A percentile compares a stretch with the other conserved stretches of the same genome.
These are phyloP conservation scores for Leptinotarsa undecemlineata DNA, from an alignment of 1,140 invertebrate genomes.

Conservation along the genomic window DNA sequence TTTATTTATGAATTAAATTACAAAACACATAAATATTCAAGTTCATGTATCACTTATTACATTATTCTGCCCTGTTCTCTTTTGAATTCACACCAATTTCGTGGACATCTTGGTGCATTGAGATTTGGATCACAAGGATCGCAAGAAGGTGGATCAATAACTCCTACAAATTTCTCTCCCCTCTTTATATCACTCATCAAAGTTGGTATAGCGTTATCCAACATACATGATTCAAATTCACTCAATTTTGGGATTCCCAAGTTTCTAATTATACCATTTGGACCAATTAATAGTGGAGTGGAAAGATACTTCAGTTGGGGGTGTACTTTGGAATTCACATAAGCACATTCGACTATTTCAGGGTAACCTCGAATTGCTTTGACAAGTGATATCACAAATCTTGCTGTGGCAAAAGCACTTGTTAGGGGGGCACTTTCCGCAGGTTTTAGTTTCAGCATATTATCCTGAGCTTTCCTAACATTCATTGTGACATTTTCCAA, in stretches of 20 bases:
- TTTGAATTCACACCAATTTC: slow-evolving; percentile 31
- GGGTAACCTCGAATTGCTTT: slow-evolving; percentile 58
- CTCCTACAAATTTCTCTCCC: slow-evolving; percentile 37
- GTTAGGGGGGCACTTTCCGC: slow-evolving; percentile 54
- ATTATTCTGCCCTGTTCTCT: background rate
- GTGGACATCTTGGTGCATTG: slow-evolving; percentile 32
- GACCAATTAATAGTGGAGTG: slow-evolving; percentile 55
- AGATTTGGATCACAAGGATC: slow-evolving; percentile 40
- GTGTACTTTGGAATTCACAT: slow-evolving; percentile 56
- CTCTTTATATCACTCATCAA: slow-evolving; percentile 59
- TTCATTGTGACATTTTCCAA: slow-evolving; percentile 52
- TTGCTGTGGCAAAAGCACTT: slow-evolving; percentile 61
- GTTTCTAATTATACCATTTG: slow-evolving; percentile 59
- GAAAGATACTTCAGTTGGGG: slow-evolving; percentile 56
- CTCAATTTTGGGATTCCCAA: slow-evolving; percentile 61
- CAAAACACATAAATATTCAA: too few species aligned
- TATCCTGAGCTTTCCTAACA: slow-evolving; percentile 51
- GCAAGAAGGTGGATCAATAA: slow-evolving; percentile 36
- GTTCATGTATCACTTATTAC: too few species aligned
- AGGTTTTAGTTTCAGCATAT: slow-evolving; percentile 41
- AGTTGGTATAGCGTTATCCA: slow-evolving; percentile 57
- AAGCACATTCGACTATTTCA: slow-evolving; percentile 61
- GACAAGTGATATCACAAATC: slow-evolving; percentile 62
- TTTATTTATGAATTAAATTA: too few species aligned
- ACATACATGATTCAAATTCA: slow-evolving; percentile 60